Evolutionary conservation across 2,888 invertebrate genomes (phyloP), one percentile per base, ranked within the genome.

Genomic region (Peribatodes rhomboidaria): DNA sequence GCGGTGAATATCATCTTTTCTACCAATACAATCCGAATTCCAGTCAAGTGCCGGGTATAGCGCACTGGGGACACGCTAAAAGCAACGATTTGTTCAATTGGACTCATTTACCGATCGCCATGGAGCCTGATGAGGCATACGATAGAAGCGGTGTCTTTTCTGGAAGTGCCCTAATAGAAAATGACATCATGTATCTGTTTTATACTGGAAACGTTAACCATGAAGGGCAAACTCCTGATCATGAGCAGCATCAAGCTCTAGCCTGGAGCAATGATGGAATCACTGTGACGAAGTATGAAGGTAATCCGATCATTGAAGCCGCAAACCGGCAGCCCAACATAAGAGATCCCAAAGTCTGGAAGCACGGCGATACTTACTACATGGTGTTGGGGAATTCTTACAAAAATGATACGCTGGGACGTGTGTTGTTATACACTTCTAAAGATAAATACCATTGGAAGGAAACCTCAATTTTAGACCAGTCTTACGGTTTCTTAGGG

Each of bases 51-150:
- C 82, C 91, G 0, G 86, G 89, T 2, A 80, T 79, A 16, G 92
- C 90, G 41, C 87, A 91, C 65, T 94, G 94, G 94, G 94, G 90
- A 0, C 94, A 94, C 66, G 90, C 90, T 0, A 87, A 79, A 50
- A 94, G 94, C 59, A 67, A 52, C 0, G 93, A 94, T 66, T 72
- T 94, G 1, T 81, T 94, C 0, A 72, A 83, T 59, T 94, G 94
- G 94, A 72, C 85, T 65, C 84, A 94, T 65, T 74, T 86, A 2
- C 88, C 90, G 0, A 87, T 94, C 10, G 94, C 94, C 2, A 73
- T 94, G 77, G 79, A 83, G 42, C 94, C 94, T 3, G 89, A 94
- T 55, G 4, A 84, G 35, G 52, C 69, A 10, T 92, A 88, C 53
- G 93, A 94, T 55, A 81, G 65, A 33, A 63, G 64, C 55, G 93